Evolutionary conservation across 2,888 invertebrate genomes (phyloP), one percentile per base, ranked within the genome.

Genomic region (Argyresthia albistria): DNA sequence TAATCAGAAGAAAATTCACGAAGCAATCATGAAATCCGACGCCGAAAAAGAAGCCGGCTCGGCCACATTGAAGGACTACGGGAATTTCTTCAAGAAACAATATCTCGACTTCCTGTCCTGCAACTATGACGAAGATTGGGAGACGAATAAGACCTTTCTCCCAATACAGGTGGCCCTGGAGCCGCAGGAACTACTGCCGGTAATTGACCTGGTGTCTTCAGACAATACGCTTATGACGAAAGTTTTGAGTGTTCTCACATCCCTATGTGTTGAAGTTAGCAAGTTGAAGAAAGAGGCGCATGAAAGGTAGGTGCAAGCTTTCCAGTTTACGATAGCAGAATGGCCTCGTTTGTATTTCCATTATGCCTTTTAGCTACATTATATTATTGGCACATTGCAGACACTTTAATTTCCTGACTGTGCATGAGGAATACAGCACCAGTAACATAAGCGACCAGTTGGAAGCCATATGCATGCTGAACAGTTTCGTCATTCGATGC

Each of bases 191-290:
- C 89, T 90, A 58, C 83, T 92, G 11, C 84, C 90, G 4, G 73
- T 95, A 37, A 79, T 93, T 37, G 91, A 93, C 59, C 74, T 97
- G 56, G 91, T 95, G 10, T 92, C 93, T 59, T 95, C 95, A 25
- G 96, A 97, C 75, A 96, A 96, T 69, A 93, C 93, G 67, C 82
- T 93, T 50, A 89, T 97, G 62, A 93, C 93, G 39, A 93, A 94
- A 80, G 90, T 96, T 47, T 81, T 97, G 8, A 91, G 93, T 45
- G 94, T 95, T 0, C 90, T 97, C 55, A 91, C 93, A 12, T 91
- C 93, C 8, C 81, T 96, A 1, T 95, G 95, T 73, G 88, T 91
- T 60, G 97, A 97, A 84, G 91, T 95, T 55, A 82, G 90, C 53
- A 71, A 88, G 52, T 81, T 97, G 12, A 90, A 91, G 61, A 76